A percentile compares a stretch with the other conserved stretches of the same genome.
phyloP scores from a whole-genome alignment of 2,888 invertebrate species.

The Caenorhabditis drosophilae region DNA sequence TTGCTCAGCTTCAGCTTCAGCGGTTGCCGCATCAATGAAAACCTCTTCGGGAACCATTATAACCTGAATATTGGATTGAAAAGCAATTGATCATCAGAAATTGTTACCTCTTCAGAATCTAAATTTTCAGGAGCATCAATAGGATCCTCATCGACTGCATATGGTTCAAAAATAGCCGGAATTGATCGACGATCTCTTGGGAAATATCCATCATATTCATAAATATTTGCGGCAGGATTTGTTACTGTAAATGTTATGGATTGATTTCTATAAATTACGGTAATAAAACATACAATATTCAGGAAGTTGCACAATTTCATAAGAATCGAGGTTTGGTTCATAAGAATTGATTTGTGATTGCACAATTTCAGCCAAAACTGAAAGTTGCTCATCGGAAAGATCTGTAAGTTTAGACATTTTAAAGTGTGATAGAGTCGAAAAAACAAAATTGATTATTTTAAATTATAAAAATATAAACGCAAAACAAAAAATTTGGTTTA shows the following conservation, averaged over 20 bases:
- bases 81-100: too few relatives aligned
- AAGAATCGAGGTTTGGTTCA: constrained; percentile 36
- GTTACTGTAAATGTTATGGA: too few relatives aligned
- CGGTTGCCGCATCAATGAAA: constrained; percentile 36
- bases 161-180: too few relatives aligned
- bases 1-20: constrained; percentile 27
- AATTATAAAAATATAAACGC: too few relatives aligned
- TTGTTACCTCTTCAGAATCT: too few relatives aligned
- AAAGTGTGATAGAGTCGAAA: neutral
- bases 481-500: too few relatives aligned
- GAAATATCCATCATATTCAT: neutral
- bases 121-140: too few relatives aligned
- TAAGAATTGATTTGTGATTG: constrained; percentile 44
- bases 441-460: too few relatives aligned
- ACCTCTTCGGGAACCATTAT: constrained; percentile 45
- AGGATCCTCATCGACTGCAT: too few relatives aligned
- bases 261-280: too few relatives aligned
- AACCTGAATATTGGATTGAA: constrained; percentile 19
- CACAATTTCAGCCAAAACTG: constrained; percentile 44
- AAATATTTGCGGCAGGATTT: too few relatives aligned
- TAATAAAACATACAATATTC: constrained; percentile 23
- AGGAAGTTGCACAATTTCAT: constrained; percentile 45
- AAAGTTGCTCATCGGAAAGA: constrained; percentile 41
- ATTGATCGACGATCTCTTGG: constrained; percentile 38
- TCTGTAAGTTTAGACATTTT: constrained; percentile 23